Conservation (phyloP, 2,888 invertebrate species). For the Diaperis boleti region DNA sequence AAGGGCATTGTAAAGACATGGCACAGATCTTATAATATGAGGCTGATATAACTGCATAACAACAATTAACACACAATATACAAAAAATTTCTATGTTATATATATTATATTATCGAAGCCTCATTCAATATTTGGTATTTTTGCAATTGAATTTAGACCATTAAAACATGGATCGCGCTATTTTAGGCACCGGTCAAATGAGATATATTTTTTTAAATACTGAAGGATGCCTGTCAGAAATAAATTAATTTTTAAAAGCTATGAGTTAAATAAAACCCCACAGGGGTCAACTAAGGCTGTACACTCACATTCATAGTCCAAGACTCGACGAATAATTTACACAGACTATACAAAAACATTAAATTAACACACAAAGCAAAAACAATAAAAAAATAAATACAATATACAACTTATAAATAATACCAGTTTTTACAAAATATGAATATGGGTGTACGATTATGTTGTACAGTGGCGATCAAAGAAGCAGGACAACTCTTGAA, state of each 20-base stretch:
- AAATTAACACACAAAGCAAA: slow-evolving; percentile 26
- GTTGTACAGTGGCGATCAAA: too few relatives aligned
- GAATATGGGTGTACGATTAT: slow-evolving; percentile 44
- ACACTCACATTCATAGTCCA: slow-evolving; percentile 59
- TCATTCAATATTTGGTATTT: slow-evolving; percentile 62
- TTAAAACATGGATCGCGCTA: slow-evolving; percentile 62
- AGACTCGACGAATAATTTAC: slow-evolving; percentile 56
- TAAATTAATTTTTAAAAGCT: slow-evolving; percentile 63
- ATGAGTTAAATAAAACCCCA: slow-evolving; percentile 58
- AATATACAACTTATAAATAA: slow-evolving; percentile 43
- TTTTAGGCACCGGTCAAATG: slow-evolving; percentile 52
- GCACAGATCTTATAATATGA: slow-evolving; percentile 64
- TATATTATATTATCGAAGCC: slow-evolving; percentile 55
- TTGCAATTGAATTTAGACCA: slow-evolving; percentile 60
- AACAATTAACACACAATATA: slow-evolving; percentile 55
- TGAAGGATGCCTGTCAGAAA: slow-evolving; percentile 56
- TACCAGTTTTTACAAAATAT: slow-evolving; percentile 38
- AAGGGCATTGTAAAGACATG: slow-evolving; percentile 59
- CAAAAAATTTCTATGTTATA: slow-evolving; percentile 48
- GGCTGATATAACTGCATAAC: slow-evolving; percentile 54
- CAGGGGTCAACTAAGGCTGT: slow-evolving; percentile 61
- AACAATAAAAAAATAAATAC: slow-evolving; percentile 47
- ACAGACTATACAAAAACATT: slow-evolving; percentile 51
- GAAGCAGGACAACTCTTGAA: too few relatives aligned
- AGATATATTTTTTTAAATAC: slow-evolving; percentile 40